Conservation (phyloP, 2,888 invertebrate genomes). For the Brachypalpus laphriformis region DNA sequence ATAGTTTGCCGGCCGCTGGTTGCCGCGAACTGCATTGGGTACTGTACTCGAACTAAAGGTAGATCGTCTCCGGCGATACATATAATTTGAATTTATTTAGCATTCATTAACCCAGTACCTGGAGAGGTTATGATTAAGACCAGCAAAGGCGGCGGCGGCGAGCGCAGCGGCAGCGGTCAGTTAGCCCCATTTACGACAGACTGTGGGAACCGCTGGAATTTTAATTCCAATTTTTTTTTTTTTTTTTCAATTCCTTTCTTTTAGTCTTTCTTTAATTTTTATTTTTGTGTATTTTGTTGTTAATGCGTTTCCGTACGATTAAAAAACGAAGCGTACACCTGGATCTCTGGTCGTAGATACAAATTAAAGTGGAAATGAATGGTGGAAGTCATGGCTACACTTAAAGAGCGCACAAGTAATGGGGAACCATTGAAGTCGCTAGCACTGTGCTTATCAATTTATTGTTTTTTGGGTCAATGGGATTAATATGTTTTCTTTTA, state of each 20-base stretch:
- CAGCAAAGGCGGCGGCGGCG: slow-evolving; percentile 34
- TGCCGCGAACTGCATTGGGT: slow-evolving; percentile 58
- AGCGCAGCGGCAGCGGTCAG: slow-evolving; percentile 59
- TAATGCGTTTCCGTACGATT: slow-evolving; percentile 57
- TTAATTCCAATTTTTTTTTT: slow-evolving; percentile 49
- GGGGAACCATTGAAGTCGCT: slow-evolving; percentile 11
- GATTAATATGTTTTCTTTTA: slow-evolving; percentile 29
- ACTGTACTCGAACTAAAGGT: slow-evolving; percentile 74
- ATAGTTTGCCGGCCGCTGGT: slow-evolving; percentile 38
- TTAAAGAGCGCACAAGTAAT: slow-evolving; percentile 9
- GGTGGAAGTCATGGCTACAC: neutral
- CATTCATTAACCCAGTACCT: slow-evolving; percentile 82
- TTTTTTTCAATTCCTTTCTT: neutral
- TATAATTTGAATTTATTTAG: slow-evolving; percentile 82
- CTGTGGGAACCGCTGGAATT: slow-evolving; percentile 73
- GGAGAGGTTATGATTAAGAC: slow-evolving; percentile 73
- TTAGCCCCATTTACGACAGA: slow-evolving; percentile 73
- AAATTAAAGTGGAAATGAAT: slow-evolving; percentile 57
- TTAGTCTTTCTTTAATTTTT: neutral
- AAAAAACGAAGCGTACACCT: slow-evolving; percentile 57
- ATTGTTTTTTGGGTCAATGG: slow-evolving; percentile 35
- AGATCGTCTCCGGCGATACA: slow-evolving; percentile 81
- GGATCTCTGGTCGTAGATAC: slow-evolving; percentile 57
- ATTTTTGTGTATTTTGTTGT: slow-evolving; percentile 49
- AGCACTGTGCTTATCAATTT: slow-evolving; percentile 53